Base-by-base conservation (phyloP, 2,888 invertebrate genomes). In the Scaptomyza reducta region DNA sequence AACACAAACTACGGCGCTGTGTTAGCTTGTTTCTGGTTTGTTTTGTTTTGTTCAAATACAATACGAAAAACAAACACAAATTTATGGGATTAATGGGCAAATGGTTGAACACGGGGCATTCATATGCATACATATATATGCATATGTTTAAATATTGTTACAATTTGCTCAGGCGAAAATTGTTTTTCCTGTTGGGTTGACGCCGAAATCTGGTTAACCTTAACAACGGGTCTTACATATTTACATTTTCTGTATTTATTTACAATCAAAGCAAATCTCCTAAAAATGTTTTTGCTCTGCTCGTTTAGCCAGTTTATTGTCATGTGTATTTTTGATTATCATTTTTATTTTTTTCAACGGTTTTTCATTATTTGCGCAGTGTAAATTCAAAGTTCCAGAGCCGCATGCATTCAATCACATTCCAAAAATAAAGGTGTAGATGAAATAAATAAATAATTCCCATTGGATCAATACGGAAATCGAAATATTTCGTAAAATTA, bases 141-240 rank as follows among this genome's bases (percentile, higher is more conserved):
- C 54, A 77, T 59, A 66, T 63, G 50, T 65, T 58, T 66, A 46
- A 61, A 77, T 74, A 74, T 72, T 77, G 73, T 74, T 74, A 74
- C 77, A 74, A 60, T 74, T 74, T 73, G 73, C 67, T 53, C 33
- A 42, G 33, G 42, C 76, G 46, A 61, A 70, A 66, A 65, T 72
- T 27, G 29, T 61, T 74, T 75, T 75, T 78, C 79, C 78, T 69
- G 78, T 38, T 74, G 16, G 42, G 54, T 18, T 64, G 54, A 60
- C 64, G 60, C 77, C 66, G 54, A 64, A 66, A 70, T 81, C 72
- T 81, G 86, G 81, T 81, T 81, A 81, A 74, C 81, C 81, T 87
- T 87, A 84, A 55, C 62, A 50, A 31, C 51, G 18, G 49, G 14
- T 49, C 50, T 58, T 57, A 58, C 47, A 66, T 68, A 87, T 87